Base-by-base conservation (phyloP, 2,888 invertebrate genomes). In the Tinea pellionella region DNA sequence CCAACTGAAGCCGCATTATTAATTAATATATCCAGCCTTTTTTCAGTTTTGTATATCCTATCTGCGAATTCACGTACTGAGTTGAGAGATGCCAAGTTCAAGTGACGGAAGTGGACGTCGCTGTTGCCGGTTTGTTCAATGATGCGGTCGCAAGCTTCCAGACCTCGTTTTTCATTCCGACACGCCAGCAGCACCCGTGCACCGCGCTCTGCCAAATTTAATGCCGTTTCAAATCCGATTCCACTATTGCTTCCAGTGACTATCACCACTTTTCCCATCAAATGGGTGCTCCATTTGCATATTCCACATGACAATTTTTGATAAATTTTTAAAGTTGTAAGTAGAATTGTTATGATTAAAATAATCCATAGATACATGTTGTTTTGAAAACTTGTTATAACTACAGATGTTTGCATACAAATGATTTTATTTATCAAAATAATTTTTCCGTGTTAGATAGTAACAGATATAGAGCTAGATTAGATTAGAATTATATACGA, bases 1-100 rank as follows among this genome's bases (percentile, higher is more conserved):
- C 75, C 77, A 12, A 67, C 76, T 1, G 88, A 71, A 2, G 89
- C 90, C 0, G 92, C 91, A 69, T 92, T 92, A 71, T 91, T 90
- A 59, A 92, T 80, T 47, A 92, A 79, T 37, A 91, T 80, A 66
- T 92, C 89, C 30, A 92, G 71, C 32, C 80, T 77, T 11, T 78
- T 72, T 69, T 90, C 89, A 0, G 72, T 81, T 9, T 80, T 77
- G 43, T 80, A 68, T 59, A 92, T 80, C 59, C 83, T 78, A 29
- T 85, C 79, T 58, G 90, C 90, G 75, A 92, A 92, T 43, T 87
- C 79, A 61, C 88, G 79, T 43, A 89, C 81, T 0, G 89, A 89
- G 13, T 74, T 67, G 6, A 89, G 72, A 0, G 88, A 88, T 6
- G 78, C 68, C 60, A 89, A 69, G 66, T 89, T 87, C 60, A 89